Conservation (phyloP, 2,888 invertebrate species). For the Actias luna region DNA sequence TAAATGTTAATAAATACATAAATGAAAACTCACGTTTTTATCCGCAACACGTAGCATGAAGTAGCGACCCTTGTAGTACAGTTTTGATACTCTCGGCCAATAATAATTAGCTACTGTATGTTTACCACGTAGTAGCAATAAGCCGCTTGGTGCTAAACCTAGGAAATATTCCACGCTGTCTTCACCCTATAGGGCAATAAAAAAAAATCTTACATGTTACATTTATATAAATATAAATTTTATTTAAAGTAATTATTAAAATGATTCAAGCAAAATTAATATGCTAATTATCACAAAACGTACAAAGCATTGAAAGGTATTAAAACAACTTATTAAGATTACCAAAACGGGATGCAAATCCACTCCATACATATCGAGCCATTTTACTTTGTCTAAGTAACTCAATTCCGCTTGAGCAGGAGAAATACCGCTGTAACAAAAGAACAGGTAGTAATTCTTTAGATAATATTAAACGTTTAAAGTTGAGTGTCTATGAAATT, state of each 20-base stretch:
- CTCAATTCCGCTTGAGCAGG: constrained; percentile 96
- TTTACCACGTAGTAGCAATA: constrained; percentile 96
- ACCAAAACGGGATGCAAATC: constrained; percentile 98
- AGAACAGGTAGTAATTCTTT: constrained; percentile 28
- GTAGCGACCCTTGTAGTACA: constrained; percentile 97
- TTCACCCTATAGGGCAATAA: constrained; percentile 87
- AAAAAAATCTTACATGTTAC: neutral
- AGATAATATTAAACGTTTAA: constrained; percentile 25
- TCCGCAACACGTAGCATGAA: constrained; percentile 98
- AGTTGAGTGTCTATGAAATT: constrained; percentile 50
- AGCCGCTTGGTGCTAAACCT: constrained; percentile 97
- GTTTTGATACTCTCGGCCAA: constrained; percentile 98
- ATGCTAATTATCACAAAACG: neutral
- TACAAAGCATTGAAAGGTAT: neutral
- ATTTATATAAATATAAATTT: neutral
- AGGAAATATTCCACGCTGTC: constrained; percentile 98
- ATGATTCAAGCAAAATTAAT: neutral
- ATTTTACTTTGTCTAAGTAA: constrained; percentile 98
- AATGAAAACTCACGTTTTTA: constrained; percentile 92
- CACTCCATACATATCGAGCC: constrained; percentile 99
- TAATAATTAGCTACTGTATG: constrained; percentile 98
- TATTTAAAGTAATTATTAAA: neutral
- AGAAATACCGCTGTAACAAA: constrained; percentile 87
- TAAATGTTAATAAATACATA: too few relatives aligned
- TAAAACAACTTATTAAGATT: constrained; percentile 39